These are phyloP conservation scores for Mus musculus DNA, from an alignment of 2,113 vertebrate genomes.

Conservation along the genomic window DNA sequence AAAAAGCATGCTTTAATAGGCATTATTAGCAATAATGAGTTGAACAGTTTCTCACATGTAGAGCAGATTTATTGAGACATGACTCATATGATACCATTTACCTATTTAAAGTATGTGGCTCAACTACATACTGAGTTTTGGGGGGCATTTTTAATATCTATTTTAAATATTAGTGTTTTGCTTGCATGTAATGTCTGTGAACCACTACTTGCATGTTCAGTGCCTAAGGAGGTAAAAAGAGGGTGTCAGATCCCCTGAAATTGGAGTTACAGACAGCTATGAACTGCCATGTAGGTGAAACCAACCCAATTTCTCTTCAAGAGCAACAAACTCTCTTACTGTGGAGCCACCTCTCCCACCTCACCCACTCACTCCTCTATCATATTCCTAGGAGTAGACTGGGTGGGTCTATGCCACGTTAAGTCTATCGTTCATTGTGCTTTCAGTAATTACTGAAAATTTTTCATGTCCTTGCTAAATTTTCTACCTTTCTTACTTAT, in stretches of 20 bases:
- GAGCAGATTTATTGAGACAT: neutral
- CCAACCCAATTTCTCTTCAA: neutral
- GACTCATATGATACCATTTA: neutral
- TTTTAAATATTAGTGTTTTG: neutral
- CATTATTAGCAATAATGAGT: neutral
- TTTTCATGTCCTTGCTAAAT: neutral
- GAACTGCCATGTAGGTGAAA: neutral
- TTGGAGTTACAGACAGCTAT: neutral
- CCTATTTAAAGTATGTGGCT: neutral
- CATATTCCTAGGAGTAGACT: neutral
- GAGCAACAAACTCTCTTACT: neutral
- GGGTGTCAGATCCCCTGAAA: too few relatives aligned
- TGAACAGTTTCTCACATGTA: neutral
- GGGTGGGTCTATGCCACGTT: neutral
- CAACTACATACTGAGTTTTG: neutral
- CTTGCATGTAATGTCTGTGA: neutral
- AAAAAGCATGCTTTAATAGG: neutral
- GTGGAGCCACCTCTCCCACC: neutral
- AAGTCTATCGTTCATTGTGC: neutral
- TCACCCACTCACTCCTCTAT: neutral
- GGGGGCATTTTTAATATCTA: neutral
- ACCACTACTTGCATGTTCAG: neutral
- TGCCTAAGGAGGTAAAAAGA: neutral
- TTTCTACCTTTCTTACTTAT: neutral
- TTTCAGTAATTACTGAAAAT: neutral